Evolutionary conservation across 2,113 vertebrate species (phyloP), one percentile per base, ranked within the genome.

Genomic region (Ardeotis arabs): DNA sequence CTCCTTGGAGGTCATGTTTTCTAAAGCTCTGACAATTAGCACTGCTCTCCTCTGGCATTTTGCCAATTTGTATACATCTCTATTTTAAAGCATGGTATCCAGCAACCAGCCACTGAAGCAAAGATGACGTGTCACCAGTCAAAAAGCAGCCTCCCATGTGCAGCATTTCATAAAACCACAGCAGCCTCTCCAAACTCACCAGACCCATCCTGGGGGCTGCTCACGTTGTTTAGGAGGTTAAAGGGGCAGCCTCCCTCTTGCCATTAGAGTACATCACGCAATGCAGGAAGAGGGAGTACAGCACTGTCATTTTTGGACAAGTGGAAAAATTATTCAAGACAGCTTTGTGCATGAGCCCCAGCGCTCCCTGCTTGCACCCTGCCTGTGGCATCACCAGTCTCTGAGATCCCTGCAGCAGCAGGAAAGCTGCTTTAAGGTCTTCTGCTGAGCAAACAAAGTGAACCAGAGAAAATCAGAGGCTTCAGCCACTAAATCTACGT

Each of bases 11-110:
- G 77, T 94, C 81, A 50, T 89, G 89, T 94, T 93, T 95, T 96
- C 91, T 33, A 73, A 84, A 91, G 84, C 77, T 93, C 77, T 87
- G 81, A 91, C 95, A 96, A 94, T 96, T 97, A 97, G 70, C 45
- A 49, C 49, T 62, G 58, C 55, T 95, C 53, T 82, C 66, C 87
- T 68, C 93, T 85, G 96, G 94, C 89, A 45, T 79, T 49, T 89
- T 79, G 77, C 87, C 91, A 87, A 19, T 82, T 94, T 84, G 81
- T 81, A 91, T 95, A 79, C 66, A 87, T 68, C 93, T 97, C 84
- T 95, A 39, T 91, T 89, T 89, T 87, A 89, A 93, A 96, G 56
- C 33, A 23, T 20, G 12, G 69, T 49, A 68, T 10, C 93, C 77
- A 89, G 87, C 80, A 93, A 84, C 31, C 79, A 88, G 55, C 45